Evolutionary conservation across 2,888 invertebrate species (phyloP), one percentile per base, ranked within the genome.

Genomic region (Leptinotarsa juncta): DNA sequence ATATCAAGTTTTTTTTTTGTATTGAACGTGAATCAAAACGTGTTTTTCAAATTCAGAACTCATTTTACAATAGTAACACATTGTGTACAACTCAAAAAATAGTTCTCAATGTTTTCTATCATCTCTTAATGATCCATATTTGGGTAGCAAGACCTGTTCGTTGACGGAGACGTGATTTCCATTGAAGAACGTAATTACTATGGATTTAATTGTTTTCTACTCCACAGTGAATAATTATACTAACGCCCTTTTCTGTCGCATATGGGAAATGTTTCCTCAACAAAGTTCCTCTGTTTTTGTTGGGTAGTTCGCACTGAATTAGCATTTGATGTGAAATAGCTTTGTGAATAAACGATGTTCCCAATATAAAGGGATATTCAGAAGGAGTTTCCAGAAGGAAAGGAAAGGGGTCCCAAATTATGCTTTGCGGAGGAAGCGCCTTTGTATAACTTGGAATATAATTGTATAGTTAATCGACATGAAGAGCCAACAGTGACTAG

Each of bases 311-410:
- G 5, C 62, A 16, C 32, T n/a, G 65, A 74, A 71, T 71, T 71
- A 74, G 71, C 74, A 71, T 71, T 74, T 67, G 60, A 71, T 67
- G 68, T 71, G 71, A 71, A 74, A 67, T 74, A 65, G 71, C 74
- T 74, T 74, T 71, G 71, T 74, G 71, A 74, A 74, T 74, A 74
- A 74, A 71, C 68, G 74, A 74, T 74, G 71, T 65, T 74, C 71
- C 67, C 67, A 65, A 62, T 71, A 74, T 67, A 65, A 71, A 74
- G 68, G 74, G 74, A 71, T 71, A 74, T 65, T 71, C 74, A 74
- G 67, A 74, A 74, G 74, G 74, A 74, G 71, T 71, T 71, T 67
- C 55, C 62, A 67, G 65, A 71, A 70, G 51, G 71, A 74, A 74
- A 71, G 71, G 71, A 74, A 42, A 65, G 68, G 65, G 66, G 55